Evolutionary conservation across 2,113 vertebrate species (phyloP).

Genomic region (Chlamydotis undulata): DNA sequence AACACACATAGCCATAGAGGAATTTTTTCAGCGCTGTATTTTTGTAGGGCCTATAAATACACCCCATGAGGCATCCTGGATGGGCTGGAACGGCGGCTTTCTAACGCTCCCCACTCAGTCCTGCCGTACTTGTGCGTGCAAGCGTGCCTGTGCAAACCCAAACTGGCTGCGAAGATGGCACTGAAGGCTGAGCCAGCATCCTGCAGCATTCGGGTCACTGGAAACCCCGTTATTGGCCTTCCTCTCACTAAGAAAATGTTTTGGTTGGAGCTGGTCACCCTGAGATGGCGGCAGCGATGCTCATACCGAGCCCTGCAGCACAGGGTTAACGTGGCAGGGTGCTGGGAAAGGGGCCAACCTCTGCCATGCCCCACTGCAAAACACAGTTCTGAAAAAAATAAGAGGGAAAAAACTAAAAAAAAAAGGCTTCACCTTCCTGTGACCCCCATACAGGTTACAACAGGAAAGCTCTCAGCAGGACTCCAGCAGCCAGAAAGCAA

Average conservation of each 20-base stretch:
- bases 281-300: neutral
- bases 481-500: neutral
- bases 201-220: neutral
- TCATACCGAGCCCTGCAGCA: neutral
- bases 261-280: neutral
- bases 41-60: neutral
- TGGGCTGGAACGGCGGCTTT: neutral
- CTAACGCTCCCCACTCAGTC: neutral
- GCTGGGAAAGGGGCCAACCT: neutral
- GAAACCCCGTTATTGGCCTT: neutral
- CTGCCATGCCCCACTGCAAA: neutral
- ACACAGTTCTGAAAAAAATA: neutral
- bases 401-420: too few species aligned
- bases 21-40: neutral
- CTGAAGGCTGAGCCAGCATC: neutral
- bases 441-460: neutral
- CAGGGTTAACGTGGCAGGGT: neutral
- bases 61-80: neutral
- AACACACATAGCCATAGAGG: neutral
- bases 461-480: neutral
- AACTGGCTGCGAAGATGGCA: neutral
- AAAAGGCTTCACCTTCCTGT: neutral
- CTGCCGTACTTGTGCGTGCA: accelerated
- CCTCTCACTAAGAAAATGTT: neutral
- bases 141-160: neutral